Percentiles rank a stretch among this genome's conserved stretches.
Evolutionary conservation across 2,888 invertebrate species (phyloP).

Genomic region (Eupeodes luniger): DNA sequence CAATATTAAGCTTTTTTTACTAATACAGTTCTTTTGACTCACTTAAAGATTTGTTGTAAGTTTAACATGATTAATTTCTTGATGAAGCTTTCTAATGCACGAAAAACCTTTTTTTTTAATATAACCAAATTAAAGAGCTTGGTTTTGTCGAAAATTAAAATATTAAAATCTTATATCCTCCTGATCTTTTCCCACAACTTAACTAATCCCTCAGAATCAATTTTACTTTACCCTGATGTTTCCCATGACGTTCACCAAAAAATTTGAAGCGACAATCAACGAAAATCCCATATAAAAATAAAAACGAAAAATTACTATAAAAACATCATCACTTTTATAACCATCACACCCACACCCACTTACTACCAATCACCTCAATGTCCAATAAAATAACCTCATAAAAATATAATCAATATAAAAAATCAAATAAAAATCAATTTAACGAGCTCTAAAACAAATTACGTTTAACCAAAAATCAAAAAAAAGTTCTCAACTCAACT

Average conservation of each 20-base stretch:
- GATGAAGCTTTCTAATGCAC: no score
- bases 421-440: slow-evolving; percentile 50
- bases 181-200: no score
- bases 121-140: no score
- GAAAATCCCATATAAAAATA: background rate
- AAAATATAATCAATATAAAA: slow-evolving; percentile 36
- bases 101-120: no score
- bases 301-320: background rate
- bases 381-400: slow-evolving; percentile 30
- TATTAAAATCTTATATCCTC: no score
- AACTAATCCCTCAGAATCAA: no score
- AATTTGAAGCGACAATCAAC: background rate
- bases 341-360: background rate
- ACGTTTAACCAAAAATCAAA: slow-evolving; percentile 35
- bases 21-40: no score
- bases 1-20: no score
- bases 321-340: slow-evolving; percentile 3
- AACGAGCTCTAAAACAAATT: slow-evolving; percentile 55
- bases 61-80: no score
- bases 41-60: no score
- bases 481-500: slow-evolving; percentile 57
- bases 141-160: no score
- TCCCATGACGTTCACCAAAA: background rate
- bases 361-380: background rate
- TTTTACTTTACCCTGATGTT: no score